phyloP scores from a whole-genome alignment of 2,113 vertebrate species.

The Microtus ochrogaster region DNA sequence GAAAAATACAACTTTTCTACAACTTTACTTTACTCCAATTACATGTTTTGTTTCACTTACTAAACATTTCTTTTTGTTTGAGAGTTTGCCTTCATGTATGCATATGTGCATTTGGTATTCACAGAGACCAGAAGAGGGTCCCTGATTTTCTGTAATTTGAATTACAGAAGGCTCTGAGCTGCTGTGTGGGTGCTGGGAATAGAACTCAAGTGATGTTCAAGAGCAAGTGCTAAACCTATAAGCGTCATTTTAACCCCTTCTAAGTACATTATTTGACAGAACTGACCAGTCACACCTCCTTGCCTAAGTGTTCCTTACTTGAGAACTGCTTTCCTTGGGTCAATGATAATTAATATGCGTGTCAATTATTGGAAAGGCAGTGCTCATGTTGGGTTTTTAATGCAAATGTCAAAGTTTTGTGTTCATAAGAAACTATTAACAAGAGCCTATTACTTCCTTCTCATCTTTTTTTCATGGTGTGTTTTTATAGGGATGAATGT shows the following conservation, averaged over 20 bases:
- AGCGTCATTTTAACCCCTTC: not conserved
- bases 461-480: no score
- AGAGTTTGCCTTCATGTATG: not conserved
- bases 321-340: not conserved
- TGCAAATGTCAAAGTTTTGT: not conserved
- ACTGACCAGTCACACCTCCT: not conserved
- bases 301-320: not conserved
- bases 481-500: not conserved
- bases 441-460: not conserved
- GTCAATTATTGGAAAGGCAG: fast-evolving
- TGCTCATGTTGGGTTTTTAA: not conserved
- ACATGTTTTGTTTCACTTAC: not conserved
- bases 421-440: not conserved
- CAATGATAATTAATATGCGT: fast-evolving
- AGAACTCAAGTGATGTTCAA: not conserved
- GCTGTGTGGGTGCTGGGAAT: not conserved
- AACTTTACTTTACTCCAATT: constrained; percentile 12
- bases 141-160: not conserved
- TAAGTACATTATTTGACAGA: not conserved
- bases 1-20: not conserved
- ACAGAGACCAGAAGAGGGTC: not conserved
- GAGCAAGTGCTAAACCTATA: not conserved
- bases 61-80: not conserved
- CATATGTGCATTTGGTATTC: not conserved
- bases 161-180: not conserved